A percentile compares a stretch with the other conserved stretches of the same genome.
phyloP scores from a whole-genome alignment of 2,113 vertebrate genomes.

The Eudyptes chrysolophus region DNA sequence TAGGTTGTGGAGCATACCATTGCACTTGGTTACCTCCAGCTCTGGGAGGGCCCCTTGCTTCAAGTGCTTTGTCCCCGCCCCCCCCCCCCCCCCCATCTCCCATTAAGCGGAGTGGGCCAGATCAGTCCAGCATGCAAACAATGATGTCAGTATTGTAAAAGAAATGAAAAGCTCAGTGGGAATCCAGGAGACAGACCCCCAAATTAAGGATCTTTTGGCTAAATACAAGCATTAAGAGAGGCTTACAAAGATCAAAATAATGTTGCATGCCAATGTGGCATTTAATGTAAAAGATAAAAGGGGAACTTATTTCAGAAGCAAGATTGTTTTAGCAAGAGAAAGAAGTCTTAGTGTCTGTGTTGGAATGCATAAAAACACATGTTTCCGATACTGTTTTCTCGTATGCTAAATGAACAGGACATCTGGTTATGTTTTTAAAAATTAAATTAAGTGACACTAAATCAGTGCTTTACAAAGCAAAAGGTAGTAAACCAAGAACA shows the following conservation, averaged over 20 bases:
- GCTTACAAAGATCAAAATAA: not conserved
- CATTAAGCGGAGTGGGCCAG: not conserved
- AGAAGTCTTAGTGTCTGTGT: not conserved
- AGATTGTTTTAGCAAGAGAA: not conserved
- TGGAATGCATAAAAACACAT: constrained; percentile 34
- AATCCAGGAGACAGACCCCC: not conserved
- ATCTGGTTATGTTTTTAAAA: constrained; percentile 63
- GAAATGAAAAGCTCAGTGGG: constrained; percentile 32
- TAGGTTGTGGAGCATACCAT: not conserved
- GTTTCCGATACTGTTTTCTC: constrained; percentile 51
- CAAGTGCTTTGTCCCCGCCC: not conserved
- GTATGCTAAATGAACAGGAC: constrained; percentile 39
- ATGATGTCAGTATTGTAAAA: constrained; percentile 28
- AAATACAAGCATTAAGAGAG: not conserved
- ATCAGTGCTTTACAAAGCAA: constrained; percentile 50
- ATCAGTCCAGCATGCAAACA: constrained; percentile 1
- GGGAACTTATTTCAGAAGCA: not conserved
- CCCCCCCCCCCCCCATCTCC: accelerated
- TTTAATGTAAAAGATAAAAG: constrained; percentile 21
- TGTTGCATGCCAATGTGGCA: not conserved
- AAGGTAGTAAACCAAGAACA: constrained; percentile 57
- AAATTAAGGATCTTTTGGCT: not conserved
- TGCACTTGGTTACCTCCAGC: not conserved
- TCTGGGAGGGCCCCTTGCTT: not conserved
- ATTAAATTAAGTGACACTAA: constrained; percentile 56